phyloP scores from a whole-genome alignment of 2,113 vertebrate species.

The Lophura nycthemera region DNA sequence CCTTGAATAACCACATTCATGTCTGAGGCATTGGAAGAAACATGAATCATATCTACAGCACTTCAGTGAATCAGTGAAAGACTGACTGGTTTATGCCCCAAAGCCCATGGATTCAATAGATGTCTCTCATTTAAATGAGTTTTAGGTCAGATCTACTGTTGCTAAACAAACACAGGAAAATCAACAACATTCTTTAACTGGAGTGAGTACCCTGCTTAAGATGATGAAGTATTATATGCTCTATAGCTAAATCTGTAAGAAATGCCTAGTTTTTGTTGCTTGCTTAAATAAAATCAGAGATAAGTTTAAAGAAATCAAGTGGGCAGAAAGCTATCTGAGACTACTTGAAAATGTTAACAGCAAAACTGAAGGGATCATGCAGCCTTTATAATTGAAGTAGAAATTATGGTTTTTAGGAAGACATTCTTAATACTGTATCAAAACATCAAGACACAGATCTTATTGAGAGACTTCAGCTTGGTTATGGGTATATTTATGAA shows the following conservation, averaged over 20 bases:
- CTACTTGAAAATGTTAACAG: not conserved
- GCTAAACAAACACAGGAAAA: not conserved
- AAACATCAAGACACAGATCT: not conserved
- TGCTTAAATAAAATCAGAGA: constrained; percentile 5
- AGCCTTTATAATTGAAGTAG: not conserved
- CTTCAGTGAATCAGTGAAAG: constrained; percentile 38
- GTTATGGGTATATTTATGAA: not conserved
- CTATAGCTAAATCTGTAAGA: not conserved
- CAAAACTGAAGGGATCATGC: not conserved
- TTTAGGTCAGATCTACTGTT: not conserved
- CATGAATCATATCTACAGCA: constrained; percentile 15
- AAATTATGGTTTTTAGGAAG: not conserved
- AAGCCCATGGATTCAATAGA: constrained; percentile 38
- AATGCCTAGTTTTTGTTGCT: not conserved
- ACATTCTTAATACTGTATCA: not conserved
- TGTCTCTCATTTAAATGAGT: constrained; percentile 37
- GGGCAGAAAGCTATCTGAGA: not conserved
- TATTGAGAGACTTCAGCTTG: not conserved
- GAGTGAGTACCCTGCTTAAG: constrained; percentile 2
- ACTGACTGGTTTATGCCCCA: constrained; percentile 24
- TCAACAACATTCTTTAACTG: constrained; percentile 10
- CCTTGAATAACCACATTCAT: constrained; percentile 44
- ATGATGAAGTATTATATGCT: not conserved
- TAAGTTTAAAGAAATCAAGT: not conserved
- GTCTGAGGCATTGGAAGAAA: constrained; percentile 9